Evolutionary conservation across 2,113 vertebrate genomes (phyloP).

Genomic region (Zosterops lateralis): DNA sequence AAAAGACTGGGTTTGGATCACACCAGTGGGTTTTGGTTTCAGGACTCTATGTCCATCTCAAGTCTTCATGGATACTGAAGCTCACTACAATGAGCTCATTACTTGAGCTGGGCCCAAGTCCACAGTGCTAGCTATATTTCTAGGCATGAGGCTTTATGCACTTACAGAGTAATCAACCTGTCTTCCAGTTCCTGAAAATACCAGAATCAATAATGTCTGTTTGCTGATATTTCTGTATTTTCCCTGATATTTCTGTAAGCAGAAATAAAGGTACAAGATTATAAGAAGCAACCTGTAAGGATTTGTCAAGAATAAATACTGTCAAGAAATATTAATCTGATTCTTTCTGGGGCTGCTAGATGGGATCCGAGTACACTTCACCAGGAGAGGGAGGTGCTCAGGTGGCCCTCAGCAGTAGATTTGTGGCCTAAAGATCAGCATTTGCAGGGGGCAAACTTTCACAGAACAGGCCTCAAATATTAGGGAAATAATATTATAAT

Average conservation of each 20-base stretch:
- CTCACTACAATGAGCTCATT: neutral
- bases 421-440: neutral
- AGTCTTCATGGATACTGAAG: neutral
- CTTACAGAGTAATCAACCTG: neutral
- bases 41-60: neutral
- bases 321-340: neutral
- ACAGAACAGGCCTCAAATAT: neutral
- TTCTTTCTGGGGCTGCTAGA: neutral
- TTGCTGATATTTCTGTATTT: too few species aligned
- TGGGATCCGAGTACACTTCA: neutral
- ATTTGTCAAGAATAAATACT: neutral
- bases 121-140: accelerated
- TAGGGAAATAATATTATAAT: neutral
- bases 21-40: neutral
- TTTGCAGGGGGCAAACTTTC: neutral
- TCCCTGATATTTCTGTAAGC: neutral
- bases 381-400: neutral
- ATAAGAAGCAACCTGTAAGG: neutral
- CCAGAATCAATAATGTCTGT: neutral
- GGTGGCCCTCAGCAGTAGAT: neutral
- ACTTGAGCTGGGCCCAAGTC: neutral
- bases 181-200: neutral
- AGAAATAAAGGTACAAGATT: neutral
- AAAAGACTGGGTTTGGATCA: neutral
- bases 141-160: neutral